These are phyloP conservation scores for Monochamus saltuarius DNA, from an alignment of 1,140 invertebrate genomes.

Conservation along the genomic window DNA sequence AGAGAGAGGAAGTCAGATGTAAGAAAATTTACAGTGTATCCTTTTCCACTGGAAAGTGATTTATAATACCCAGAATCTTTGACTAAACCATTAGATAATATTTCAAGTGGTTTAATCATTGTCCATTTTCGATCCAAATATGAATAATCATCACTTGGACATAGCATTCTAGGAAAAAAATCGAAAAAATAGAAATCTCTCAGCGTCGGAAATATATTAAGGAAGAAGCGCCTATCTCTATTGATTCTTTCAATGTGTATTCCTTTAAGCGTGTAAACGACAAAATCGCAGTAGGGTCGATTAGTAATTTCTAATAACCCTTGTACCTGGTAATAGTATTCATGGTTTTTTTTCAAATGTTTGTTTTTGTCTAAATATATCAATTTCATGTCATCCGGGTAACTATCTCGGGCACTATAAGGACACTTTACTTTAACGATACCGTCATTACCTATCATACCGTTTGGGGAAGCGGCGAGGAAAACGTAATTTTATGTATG, in stretches of 20 bases:
- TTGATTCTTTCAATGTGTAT: background rate
- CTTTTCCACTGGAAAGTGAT: no score
- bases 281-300: conserved; percentile 15
- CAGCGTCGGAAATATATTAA: conserved; percentile 4
- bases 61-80: no score
- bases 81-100: no score
- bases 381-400: conserved; percentile 21
- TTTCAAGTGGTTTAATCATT: no score
- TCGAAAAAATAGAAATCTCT: conserved; percentile 8
- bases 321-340: conserved; percentile 35
- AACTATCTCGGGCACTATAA: conserved; percentile 5
- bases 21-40: no score
- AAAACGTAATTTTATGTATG: conserved; percentile 43
- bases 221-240: background rate
- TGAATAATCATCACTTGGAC: no score
- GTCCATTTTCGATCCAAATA: no score
- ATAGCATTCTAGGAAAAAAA: background rate
- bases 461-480: conserved; percentile 51
- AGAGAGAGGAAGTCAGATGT: no score
- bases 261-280: conserved; percentile 10
- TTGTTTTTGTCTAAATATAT: conserved; percentile 4
- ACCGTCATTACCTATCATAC: conserved; percentile 44
- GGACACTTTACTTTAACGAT: conserved; percentile 24
- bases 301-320: conserved; percentile 30
- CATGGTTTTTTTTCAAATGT: conserved; percentile 21